Base-by-base conservation (phyloP, 2,797 vertebrate genomes). In the Nasua narica region DNA sequence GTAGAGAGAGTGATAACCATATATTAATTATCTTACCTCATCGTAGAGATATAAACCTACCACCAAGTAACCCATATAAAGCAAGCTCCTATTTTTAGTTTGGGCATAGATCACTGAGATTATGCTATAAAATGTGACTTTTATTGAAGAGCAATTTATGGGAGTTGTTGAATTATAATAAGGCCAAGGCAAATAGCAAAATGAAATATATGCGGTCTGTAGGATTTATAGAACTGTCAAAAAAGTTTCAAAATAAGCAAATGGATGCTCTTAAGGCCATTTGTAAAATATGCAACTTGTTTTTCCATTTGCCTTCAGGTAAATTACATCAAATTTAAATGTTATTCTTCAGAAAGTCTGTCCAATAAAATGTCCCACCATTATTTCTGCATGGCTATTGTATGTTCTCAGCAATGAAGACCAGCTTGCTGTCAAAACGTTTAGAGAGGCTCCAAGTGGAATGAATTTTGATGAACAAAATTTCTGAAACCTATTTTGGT, bases 311-410 rank as follows among this genome's bases (percentile, higher is more conserved):
- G 8, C 43, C 77, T 91, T 43, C 27, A 79, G 23, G 21, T 58
- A 74, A 97, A 96, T 97, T 77, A 93, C 32, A 76, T 21, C 60
- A 89, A 91, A 70, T 91, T 92, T 94, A 96, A 98, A 35, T 88
- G 82, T 70, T 79, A 27, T 27, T 85, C 35, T 87, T 76, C 32
- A 84, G 72, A 79, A 76, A 54, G 1, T 65, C 93, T 95, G 70
- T 87, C 60, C 79, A 85, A 74, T 25, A 91, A 93, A 77, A 95
- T 79, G 37, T 0, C 54, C 13, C 27, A 67, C 23, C 40, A 82
- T 48, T 70, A 85, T 87, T 93, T 54, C 77, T 79, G n/a, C 2
- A 65, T 1, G 18, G 2, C 0, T 81, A 93, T 96, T 60, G 48
- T 18, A 54, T 78, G 25, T 13, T 91, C 18, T 92, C 32, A 76